phyloP scores from a whole-genome alignment of 2,888 invertebrate species.

The Tromatobia lineatoria region DNA sequence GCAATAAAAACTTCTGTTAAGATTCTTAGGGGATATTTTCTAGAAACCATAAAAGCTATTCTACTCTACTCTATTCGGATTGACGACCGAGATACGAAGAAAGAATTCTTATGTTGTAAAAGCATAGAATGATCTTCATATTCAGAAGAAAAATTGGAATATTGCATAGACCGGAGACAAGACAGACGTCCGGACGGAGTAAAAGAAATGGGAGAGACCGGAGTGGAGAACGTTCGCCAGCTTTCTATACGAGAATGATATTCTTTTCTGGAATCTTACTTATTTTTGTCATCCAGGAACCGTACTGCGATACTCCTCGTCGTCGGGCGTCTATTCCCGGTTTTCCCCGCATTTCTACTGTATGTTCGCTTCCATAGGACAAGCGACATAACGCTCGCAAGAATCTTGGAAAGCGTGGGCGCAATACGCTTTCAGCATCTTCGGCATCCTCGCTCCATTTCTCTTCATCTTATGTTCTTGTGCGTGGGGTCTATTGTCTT shows the following conservation, averaged over 20 bases:
- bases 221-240: slow-evolving; percentile 33
- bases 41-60: slow-evolving; percentile 21
- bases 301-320: slow-evolving; percentile 27
- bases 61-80: slow-evolving; percentile 3
- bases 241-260: slow-evolving; percentile 37
- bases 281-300: slow-evolving; percentile 53
- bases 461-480: slow-evolving; percentile 21
- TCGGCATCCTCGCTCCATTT: slow-evolving; percentile 27
- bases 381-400: slow-evolving; percentile 5
- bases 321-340: slow-evolving; percentile 39
- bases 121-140: slow-evolving; percentile 13
- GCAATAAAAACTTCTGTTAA: slow-evolving; percentile 15
- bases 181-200: slow-evolving; percentile 24
- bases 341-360: slow-evolving; percentile 3
- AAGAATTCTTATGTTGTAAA: slow-evolving; percentile 26
- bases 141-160: slow-evolving; percentile 36
- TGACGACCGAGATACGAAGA: slow-evolving; percentile 25
- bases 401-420: slow-evolving; percentile 38
- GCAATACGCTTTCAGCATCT: slow-evolving; percentile 33
- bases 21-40: background rate
- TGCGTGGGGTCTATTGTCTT: slow-evolving; percentile 38
- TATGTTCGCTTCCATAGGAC: slow-evolving; percentile 14
- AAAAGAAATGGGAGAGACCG: slow-evolving; percentile 7
- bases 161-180: slow-evolving; percentile 23
- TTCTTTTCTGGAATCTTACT: slow-evolving; percentile 35